These are phyloP conservation scores for Lamellibrachia luymesi DNA, from an alignment of 1,140 invertebrate species.

Conservation along the genomic window DNA sequence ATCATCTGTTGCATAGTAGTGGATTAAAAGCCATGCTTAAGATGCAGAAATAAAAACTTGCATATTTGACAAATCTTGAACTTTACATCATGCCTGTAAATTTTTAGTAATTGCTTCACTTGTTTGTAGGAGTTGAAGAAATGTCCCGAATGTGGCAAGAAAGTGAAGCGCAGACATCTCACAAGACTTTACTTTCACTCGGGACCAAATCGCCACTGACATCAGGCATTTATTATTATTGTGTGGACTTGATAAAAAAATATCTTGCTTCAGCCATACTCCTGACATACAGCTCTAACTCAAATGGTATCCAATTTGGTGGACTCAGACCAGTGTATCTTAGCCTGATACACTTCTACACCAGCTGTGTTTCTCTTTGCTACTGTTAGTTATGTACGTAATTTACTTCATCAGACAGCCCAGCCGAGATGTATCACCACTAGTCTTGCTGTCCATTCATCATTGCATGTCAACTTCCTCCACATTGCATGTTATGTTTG, in stretches of 20 bases:
- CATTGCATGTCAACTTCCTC: not conserved
- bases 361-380: no score
- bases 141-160: slow-evolving; percentile 33
- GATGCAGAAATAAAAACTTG: not conserved
- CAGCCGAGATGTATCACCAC: not conserved
- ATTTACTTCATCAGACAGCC: no score
- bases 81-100: not conserved
- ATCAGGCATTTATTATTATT: not conserved
- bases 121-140: slow-evolving; percentile 29
- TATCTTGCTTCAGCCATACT: no score
- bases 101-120: not conserved
- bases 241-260: not conserved
- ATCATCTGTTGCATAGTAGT: not conserved
- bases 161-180: slow-evolving; percentile 32
- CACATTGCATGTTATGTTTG: not conserved
- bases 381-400: no score
- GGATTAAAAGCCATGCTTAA: not conserved
- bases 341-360: no score
- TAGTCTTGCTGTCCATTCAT: not conserved
- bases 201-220: slow-evolving; percentile 5
- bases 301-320: no score
- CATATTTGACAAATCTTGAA: not conserved
- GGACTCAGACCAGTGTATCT: no score
- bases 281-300: no score
- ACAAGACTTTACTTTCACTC: slow-evolving; percentile 12